Base-by-base conservation (phyloP, 2,888 invertebrate species). In the Drosophila cognata region DNA sequence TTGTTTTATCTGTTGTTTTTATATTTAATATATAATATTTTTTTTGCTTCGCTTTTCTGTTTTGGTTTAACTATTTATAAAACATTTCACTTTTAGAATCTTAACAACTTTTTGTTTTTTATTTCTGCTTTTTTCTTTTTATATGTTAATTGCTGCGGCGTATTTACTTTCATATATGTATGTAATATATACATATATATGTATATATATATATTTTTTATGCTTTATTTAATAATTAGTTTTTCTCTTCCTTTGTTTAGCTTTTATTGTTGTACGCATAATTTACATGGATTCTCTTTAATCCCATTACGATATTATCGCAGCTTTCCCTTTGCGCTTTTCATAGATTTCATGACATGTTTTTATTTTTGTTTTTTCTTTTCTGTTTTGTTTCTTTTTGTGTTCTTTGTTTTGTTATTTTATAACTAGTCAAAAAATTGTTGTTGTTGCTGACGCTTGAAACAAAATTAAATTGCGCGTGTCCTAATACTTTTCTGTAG, bases 61-160 rank as follows among this genome's bases (percentile, higher is more conserved):
- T 79, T 87, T 76, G 70, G 83, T 91, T 91, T 91, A 91, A 91
- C 91, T 91, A 89, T 91, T 91, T 91, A 91, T 91, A 91, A 90
- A 91, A 91, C 87, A 84, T 91, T 89, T 82, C 84, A 83, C 89
- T 84, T 84, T 91, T 91, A 91, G 91, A 91, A 91, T 92, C 83
- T 88, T 91, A 92, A 92, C 92, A 92, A 90, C 87, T 67, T 89
- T 75, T 79, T 65, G 65, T 74, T 60, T 64, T 61, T 64, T 53
- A 31, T 36, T 59, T 38, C 53, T 64, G 56, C 77, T 72, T 46
- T 71, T 74, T 63, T 46, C 41, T 29, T 46, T 59, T 65, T 65
- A 41, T 60, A 18, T 70, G 25, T 82, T 80, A 84, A 82, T 86
- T 86, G 82, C 82, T 86, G 87, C 86, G 79, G 82, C 84, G 72